Conservation (phyloP, 1,140 invertebrate genomes). For the Cotesia vestalis region DNA sequence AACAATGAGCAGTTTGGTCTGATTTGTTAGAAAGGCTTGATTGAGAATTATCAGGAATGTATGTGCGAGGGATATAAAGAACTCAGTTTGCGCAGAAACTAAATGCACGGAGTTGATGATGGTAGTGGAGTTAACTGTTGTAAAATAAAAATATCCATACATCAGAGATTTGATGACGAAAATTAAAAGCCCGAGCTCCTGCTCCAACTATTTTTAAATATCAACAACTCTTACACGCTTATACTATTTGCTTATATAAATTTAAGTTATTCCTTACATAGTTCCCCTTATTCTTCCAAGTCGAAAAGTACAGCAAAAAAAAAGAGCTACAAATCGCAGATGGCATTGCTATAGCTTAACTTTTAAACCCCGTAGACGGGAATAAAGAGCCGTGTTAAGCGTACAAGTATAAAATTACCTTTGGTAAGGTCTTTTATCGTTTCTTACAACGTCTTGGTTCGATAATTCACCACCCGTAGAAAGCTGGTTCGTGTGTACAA, state of each 20-base stretch:
- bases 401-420: conserved; percentile 6
- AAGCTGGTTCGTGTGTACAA: conserved; percentile 41
- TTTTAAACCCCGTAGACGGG: no score
- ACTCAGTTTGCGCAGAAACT: conserved; percentile 58
- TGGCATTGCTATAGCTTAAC: no score
- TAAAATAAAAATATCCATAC: conserved; percentile 40
- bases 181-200: conserved; percentile 13
- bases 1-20: not conserved
- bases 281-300: no score
- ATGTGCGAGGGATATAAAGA: conserved; percentile 48
- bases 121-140: conserved; percentile 57
- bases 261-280: no score
- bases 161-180: not conserved
- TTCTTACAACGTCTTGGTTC: not conserved
- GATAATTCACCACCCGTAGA: conserved; percentile 4
- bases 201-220: not conserved
- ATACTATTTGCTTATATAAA: no score
- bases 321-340: no score
- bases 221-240: no score
- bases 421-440: not conserved
- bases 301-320: no score
- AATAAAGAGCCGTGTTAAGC: not conserved
- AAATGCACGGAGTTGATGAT: conserved; percentile 63
- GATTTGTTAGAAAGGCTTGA: conserved; percentile 29
- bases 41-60: conserved; percentile 54